Percentiles rank a stretch among this genome's conserved stretches.
Evolutionary conservation across 2,113 vertebrate species (phyloP).

Genomic region (Anhinga anhinga): DNA sequence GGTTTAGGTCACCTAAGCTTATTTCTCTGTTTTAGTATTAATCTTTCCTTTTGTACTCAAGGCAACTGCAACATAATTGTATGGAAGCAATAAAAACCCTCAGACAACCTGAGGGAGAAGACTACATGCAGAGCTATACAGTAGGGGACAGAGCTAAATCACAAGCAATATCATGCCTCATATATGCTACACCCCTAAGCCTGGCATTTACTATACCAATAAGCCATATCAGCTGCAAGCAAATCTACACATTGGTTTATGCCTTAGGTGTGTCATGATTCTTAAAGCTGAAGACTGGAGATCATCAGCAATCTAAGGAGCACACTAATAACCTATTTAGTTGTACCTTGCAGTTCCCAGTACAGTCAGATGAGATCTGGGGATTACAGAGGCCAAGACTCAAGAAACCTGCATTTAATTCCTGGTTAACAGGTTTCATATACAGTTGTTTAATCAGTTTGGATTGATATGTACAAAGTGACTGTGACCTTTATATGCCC

Average conservation of each 20-base stretch:
- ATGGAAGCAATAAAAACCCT: not conserved
- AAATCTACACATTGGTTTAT: not conserved
- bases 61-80: not conserved
- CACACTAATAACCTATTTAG: not conserved
- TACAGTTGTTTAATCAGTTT: not conserved
- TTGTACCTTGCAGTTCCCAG: not conserved
- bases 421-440: not conserved
- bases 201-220: not conserved
- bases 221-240: rapidly evolving
- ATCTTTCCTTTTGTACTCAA: not conserved
- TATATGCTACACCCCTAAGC: not conserved
- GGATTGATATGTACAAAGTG: not conserved
- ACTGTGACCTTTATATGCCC: not conserved
- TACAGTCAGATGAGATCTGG: not conserved
- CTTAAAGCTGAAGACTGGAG: not conserved
- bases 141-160: not conserved
- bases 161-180: not conserved
- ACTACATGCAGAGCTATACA: not conserved
- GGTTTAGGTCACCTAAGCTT: not conserved
- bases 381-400: not conserved
- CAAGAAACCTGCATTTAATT: not conserved
- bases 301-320: not conserved
- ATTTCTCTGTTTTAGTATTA: not conserved
- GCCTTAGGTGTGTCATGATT: not conserved
- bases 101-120: not conserved